Conservation (phyloP, 64 coral and sea anemone species). For the Montipora efflorescens region DNA sequence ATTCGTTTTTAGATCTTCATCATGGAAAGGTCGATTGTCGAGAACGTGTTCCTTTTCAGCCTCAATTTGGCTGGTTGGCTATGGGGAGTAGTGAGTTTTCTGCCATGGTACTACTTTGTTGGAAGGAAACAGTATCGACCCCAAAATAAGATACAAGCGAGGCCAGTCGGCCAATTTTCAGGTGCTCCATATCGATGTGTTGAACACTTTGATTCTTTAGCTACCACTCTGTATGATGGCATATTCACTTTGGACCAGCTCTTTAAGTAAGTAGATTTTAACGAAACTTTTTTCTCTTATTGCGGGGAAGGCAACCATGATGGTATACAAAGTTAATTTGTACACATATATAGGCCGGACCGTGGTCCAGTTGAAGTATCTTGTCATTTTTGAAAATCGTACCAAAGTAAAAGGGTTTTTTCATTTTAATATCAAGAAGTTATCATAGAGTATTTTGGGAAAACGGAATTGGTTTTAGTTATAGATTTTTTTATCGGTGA, state of each 20-base stretch:
- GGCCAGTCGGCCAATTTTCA: conserved; percentile 72
- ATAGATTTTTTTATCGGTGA: background rate
- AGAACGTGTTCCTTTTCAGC: conserved; percentile 89
- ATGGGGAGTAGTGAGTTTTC: conserved; percentile 88
- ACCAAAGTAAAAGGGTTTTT: background rate
- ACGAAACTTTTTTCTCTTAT: background rate
- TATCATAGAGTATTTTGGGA: background rate
- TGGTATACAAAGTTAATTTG: too few species aligned
- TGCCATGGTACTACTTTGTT: conserved; percentile 92
- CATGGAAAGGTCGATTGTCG: conserved; percentile 86
- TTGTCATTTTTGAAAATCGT: too few species aligned
- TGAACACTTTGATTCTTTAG: conserved; percentile 87
- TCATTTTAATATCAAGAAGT: conserved; percentile 8
- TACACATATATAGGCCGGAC: too few species aligned
- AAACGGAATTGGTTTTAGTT: background rate
- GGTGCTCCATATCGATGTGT: conserved; percentile 85
- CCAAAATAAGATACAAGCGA: conserved; percentile 73
- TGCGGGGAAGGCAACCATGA: too few species aligned
- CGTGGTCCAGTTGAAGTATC: too few species aligned
- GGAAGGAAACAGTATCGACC: conserved; percentile 75
- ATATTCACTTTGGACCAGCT: conserved; percentile 95
- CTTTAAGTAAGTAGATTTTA: conserved; percentile 77
- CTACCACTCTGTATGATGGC: conserved; percentile 82
- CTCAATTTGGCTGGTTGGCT: conserved; percentile 91
- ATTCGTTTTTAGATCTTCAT: background rate